Base-by-base conservation (phyloP, 2,113 vertebrate species). In the Aramus guarauna region DNA sequence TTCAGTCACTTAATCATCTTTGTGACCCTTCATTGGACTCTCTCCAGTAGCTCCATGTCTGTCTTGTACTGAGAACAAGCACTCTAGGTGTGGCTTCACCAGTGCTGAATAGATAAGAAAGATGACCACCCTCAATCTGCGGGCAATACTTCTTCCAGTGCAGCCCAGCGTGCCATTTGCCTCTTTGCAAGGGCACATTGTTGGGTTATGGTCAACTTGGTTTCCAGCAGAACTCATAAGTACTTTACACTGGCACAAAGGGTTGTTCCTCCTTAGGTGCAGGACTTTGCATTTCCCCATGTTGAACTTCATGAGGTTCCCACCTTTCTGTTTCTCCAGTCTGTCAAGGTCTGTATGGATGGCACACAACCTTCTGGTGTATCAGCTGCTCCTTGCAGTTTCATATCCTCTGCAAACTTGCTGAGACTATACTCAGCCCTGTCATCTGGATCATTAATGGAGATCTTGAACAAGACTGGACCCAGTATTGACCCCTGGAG, bases 401-500 rank as follows among this genome's bases (percentile, higher is more conserved):
- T 66, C 73, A 20, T 85, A 24, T 11, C 8, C 5, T 72, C 36
- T 80, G 48, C 67, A 91, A 1, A 43, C 30, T 62, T 66, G 26
- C 32, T 47, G 43, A 36, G 45, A 12, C 11, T 85, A 6, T 32
- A 24, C 5, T 69, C 45, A 37, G 26, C 24, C 8, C 36, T 5
- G 24, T 52, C 8, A 62, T 36, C 9, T 20, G 41, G 11, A 29
- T 66, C 26, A 63, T n/a, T 53, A 32, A n/a, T 16, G 20, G 75
- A 47, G 20, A 58, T 24, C 5, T 9, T 50, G 20, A 90, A 29
- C n/a, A 64, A 64, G 34, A 62, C 9, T 60, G 24, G 36, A 37
- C 8, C 13, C 2, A 1, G 3, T 45, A 23, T 23, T 87, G 45
- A 68, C 6, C 10, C 11, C 4, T 76, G 30, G 39, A 2, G 3